Evolutionary conservation across 64 coral and sea anemone species (phyloP).

Genomic region (Montipora cactus): DNA sequence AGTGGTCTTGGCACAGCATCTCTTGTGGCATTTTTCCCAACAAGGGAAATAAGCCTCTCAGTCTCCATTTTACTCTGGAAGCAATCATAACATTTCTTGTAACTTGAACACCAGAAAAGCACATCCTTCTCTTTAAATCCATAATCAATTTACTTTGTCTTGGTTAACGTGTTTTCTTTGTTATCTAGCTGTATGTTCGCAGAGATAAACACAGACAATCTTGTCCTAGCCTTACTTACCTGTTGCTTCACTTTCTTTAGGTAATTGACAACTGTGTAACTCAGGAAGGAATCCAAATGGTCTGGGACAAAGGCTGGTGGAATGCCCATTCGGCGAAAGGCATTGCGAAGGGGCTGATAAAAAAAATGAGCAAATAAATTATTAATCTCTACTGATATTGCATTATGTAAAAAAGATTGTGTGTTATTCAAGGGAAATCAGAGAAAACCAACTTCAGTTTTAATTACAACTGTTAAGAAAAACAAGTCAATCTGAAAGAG

Average conservation of each 20-base stretch:
- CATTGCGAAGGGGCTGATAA: constrained; percentile 87
- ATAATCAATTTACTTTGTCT: too few species aligned
- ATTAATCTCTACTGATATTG: not conserved
- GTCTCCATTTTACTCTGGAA: constrained; percentile 95
- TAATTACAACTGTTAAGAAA: too few species aligned
- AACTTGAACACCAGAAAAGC: not conserved
- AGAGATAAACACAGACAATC: too few species aligned
- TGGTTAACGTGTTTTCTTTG: too few species aligned
- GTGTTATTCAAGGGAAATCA: too few species aligned
- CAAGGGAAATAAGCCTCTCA: constrained; percentile 74
- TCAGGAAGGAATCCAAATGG: constrained; percentile 88
- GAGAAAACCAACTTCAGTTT: too few species aligned
- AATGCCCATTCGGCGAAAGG: constrained; percentile 97
- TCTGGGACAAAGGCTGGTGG: constrained; percentile 90
- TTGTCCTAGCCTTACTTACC: constrained; percentile 64
- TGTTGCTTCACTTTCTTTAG: constrained; percentile 98
- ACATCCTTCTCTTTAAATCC: too few species aligned
- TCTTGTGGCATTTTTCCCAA: constrained; percentile 79
- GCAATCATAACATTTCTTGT: not conserved
- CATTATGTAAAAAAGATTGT: not conserved
- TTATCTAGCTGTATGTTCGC: too few species aligned
- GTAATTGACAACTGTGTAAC: constrained; percentile 86
- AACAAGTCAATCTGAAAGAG: too few species aligned
- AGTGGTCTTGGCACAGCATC: constrained; percentile 64
- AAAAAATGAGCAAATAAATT: not conserved